These are phyloP conservation scores for Drosophila burlai DNA, from an alignment of 1,140 invertebrate genomes.

Conservation along the genomic window DNA sequence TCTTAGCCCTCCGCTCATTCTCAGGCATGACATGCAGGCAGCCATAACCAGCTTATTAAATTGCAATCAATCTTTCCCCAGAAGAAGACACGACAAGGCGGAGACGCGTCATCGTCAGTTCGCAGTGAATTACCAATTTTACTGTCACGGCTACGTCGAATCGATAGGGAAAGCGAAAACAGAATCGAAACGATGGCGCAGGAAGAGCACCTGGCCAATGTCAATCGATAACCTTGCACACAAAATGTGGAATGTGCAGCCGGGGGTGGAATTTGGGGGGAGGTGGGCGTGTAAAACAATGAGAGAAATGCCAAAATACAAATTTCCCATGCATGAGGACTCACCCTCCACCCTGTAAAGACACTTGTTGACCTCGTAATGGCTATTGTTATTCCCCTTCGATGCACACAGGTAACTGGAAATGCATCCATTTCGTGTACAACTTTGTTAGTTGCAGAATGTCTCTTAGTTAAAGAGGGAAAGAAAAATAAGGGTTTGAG, in stretches of 20 bases:
- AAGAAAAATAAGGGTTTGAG: background rate
- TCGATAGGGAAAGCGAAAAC: conserved; percentile 52
- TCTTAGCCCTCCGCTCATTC: background rate
- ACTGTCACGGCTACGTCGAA: conserved; percentile 28
- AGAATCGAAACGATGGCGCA: conserved; percentile 35
- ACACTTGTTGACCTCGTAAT: conserved; percentile 69
- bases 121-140: conserved; percentile 41
- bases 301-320: conserved; percentile 39
- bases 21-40: background rate
- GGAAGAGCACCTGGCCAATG: conserved; percentile 62
- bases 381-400: conserved; percentile 14
- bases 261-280: background rate
- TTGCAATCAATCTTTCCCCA: conserved; percentile 48
- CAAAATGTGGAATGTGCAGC: conserved; percentile 38
- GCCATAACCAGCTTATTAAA: conserved; percentile 48
- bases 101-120: conserved; percentile 21
- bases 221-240: conserved; percentile 68
- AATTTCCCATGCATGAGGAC: conserved; percentile 22
- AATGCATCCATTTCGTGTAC: background rate
- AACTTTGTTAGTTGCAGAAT: background rate
- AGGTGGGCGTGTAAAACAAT: conserved; percentile 9
- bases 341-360: conserved; percentile 16
- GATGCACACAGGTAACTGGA: conserved; percentile 11
- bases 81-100: conserved; percentile 10
- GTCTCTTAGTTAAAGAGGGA: background rate